Evolutionary conservation across 2,113 vertebrate species (phyloP).

Genomic region (Podilymbus podiceps): DNA sequence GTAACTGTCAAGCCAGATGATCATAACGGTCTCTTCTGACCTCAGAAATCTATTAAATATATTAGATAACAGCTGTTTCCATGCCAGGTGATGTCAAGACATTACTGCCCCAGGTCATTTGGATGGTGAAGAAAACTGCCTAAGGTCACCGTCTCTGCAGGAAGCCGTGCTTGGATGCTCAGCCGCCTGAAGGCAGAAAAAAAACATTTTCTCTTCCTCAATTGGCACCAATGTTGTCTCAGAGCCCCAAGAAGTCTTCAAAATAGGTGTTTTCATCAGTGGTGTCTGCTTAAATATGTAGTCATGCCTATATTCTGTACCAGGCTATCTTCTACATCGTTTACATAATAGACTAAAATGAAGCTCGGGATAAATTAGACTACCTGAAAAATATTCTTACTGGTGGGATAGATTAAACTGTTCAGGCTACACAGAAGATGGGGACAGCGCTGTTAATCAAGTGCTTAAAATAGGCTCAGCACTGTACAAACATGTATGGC

Average conservation of each 20-base stretch:
- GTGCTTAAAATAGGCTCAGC: not conserved
- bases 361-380: not conserved
- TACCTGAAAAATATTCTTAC: not conserved
- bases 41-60: not conserved
- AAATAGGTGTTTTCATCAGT: not conserved
- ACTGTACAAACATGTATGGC: not conserved
- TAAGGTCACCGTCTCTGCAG: not conserved
- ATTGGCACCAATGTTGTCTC: not conserved
- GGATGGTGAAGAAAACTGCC: not conserved
- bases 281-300: not conserved
- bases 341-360: not conserved
- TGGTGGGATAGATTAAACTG: not conserved
- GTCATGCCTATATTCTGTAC: not conserved
- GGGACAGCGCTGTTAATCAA: not conserved
- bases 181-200: not conserved
- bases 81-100: not conserved
- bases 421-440: not conserved
- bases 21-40: not conserved
- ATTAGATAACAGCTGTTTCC: not conserved
- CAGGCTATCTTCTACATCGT: not conserved
- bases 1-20: not conserved
- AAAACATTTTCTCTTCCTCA: not conserved
- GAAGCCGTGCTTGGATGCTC: fast-evolving
- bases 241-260: not conserved
- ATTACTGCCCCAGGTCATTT: not conserved